Base-by-base conservation (phyloP, 2,888 invertebrate genomes). In the Carabus problematicus region DNA sequence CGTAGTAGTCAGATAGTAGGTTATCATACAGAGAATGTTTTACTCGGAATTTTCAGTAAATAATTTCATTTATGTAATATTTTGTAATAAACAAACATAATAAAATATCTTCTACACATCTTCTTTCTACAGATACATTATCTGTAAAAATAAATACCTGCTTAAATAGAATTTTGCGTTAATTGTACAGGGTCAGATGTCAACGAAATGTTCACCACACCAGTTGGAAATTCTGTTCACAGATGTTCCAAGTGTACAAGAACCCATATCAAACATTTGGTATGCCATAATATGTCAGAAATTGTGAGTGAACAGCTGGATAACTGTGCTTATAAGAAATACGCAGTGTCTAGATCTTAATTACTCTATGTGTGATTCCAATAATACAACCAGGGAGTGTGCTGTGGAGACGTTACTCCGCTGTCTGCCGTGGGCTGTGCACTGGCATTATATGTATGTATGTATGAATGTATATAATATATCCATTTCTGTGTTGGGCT, bases 201-300 rank as follows among this genome's bases (percentile, higher is more conserved):
- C 52, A 67, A 67, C 49, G 67, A 67, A 67, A 67, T 60, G 67
- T 60, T 60, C 67, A 67, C 42, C 67, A 67, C 43, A 42, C 67
- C 66, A 66, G 47, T 59, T 66, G 66, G 45, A 58, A 39, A 66
- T 66, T 55, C 60, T 59, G 19, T 60, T 67, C 60, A 52, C 67
- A 67, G 67, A 67, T 67, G 67, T 67, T 42, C 67, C 59, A 67
- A 56, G 49, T 19, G 19, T 39, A 19, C 58, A 64, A 49, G 29
- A 14, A 49, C 4, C 41, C 66, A 66, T 41, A n/a, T 11, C n/a
- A 66, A 47, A 11, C 18, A 16, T 8, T 14, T n/a, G 9, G 16
- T 14, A 19, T 52, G 2, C 8, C 6, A 52, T 52, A 3, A 12
- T 14, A 52, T 59, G 40, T 16, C 14, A 16, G 7, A 45, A 47